Evolutionary conservation across 2,888 invertebrate genomes (phyloP), one percentile per base, ranked within the genome.

Genomic region (Fragum sueziense): DNA sequence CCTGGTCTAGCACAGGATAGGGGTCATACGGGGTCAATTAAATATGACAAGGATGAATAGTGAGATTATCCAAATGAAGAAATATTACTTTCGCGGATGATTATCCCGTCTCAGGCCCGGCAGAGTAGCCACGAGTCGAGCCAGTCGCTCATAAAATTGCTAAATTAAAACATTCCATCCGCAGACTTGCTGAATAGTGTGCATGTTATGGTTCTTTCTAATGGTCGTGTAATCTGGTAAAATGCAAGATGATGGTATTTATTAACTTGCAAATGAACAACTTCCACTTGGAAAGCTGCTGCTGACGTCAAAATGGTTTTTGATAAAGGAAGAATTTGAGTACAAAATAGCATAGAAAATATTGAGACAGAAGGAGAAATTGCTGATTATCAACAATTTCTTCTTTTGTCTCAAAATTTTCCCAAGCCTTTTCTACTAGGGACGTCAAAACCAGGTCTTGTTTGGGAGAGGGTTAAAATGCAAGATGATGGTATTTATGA

Each of bases 51-150:
- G 68, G 68, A 74, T 59, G 69, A 74, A 47, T 68, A 71, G 69
- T 41, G 62, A 76, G 76, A 76, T 78, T 65, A 80, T 74, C 80
- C 84, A 79, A 80, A 84, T 80, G 80, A 78, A 80, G 80, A 79
- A 76, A 76, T 70, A 80, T 80, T 74, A 71, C 79, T 65, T 52
- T 75, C 76, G 73, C 67, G 74, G 76, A 41, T 51, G 70, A 84
- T 75, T 77, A 77, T 77, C 59, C 41, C 25, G 9, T 41, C 47
- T 34, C 41, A 9, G 14, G n/a, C 7, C 65, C 22, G n/a, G 11
- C 17, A 34, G 25, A n/a, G 27, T 25, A 52, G 73, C 67, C 65
- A 65, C 73, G 52, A 73, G 73, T 67, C 33, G 67, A 14, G 22
- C 47, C 65, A 65, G 65, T 73, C 73, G 54, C 31, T 70, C 54